Conservation (phyloP, 2,113 vertebrate genomes). For the Xiphophorus couchianus region DNA sequence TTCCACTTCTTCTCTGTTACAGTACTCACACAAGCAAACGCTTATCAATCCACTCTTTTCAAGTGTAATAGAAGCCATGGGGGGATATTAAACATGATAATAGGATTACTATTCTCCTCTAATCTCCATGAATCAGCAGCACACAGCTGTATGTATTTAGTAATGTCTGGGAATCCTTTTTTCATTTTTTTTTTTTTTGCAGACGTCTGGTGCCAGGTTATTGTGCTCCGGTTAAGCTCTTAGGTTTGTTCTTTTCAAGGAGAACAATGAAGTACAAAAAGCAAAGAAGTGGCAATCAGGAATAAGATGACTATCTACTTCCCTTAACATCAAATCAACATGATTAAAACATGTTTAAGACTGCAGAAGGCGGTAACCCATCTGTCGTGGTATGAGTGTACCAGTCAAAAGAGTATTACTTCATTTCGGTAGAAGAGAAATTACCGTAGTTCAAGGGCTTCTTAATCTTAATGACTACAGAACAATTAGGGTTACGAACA, state of each 20-base stretch:
- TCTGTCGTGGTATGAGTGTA: neutral
- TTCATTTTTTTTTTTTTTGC: neutral
- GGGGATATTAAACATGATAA: slow-evolving; percentile 67
- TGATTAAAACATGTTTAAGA: neutral
- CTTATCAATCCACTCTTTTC: slow-evolving; percentile 39
- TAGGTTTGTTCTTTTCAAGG: neutral
- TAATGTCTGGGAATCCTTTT: slow-evolving; percentile 9
- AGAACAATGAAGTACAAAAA: neutral
- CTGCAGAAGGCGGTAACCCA: neutral
- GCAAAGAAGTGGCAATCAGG: neutral
- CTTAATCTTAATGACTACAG: slow-evolving; percentile 42
- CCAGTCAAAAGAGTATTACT: slow-evolving; percentile 25
- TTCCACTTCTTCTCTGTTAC: neutral
- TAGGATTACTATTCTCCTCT: slow-evolving; percentile 71
- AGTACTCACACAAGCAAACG: slow-evolving; percentile 17
- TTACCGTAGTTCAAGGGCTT: slow-evolving; percentile 13
- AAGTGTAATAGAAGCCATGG: slow-evolving; percentile 59
- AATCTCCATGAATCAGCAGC: slow-evolving; percentile 70
- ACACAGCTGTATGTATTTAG: slow-evolving; percentile 26
- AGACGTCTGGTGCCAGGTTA: neutral
- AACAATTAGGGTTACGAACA: slow-evolving; percentile 38
- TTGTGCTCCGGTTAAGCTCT: neutral
- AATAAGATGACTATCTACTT: neutral
- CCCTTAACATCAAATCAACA: neutral
- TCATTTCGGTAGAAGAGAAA: slow-evolving; percentile 15